Percentiles rank a stretch among this genome's conserved stretches.
phyloP scores from a whole-genome alignment of 2,888 invertebrate genomes.

The Diaperis boleti region DNA sequence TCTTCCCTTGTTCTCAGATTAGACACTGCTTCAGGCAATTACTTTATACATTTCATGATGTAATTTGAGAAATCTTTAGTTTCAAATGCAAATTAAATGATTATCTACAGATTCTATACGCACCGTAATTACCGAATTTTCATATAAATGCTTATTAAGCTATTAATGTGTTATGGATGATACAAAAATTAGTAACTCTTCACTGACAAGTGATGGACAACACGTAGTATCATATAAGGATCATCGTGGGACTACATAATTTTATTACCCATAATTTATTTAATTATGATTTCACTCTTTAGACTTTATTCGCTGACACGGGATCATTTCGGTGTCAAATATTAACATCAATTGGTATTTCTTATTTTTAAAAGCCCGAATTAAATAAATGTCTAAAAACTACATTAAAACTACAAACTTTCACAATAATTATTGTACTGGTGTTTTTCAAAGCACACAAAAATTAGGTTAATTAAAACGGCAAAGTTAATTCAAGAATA shows the following conservation, averaged over 20 bases:
- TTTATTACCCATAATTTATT: constrained; percentile 38
- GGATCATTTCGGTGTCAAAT: constrained; percentile 26
- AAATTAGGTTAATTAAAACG: too few relatives aligned
- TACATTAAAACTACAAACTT: too few relatives aligned
- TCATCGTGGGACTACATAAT: constrained; percentile 22
- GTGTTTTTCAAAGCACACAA: too few relatives aligned
- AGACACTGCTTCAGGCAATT: constrained; percentile 26
- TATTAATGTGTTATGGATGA: constrained; percentile 46
- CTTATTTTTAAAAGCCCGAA: neutral
- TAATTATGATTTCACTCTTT: constrained; percentile 35
- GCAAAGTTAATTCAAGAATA: too few relatives aligned
- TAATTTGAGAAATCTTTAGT: neutral
- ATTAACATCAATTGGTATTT: neutral
- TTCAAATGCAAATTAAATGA: constrained; percentile 14
- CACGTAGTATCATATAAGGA: constrained; percentile 36
- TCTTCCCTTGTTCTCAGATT: constrained; percentile 12
- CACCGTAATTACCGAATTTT: constrained; percentile 42
- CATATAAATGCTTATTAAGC: constrained; percentile 44
- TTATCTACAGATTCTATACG: constrained; percentile 30
- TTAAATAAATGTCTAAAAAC: neutral
- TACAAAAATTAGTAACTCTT: constrained; percentile 45
- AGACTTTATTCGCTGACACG: constrained; percentile 9
- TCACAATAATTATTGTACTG: too few relatives aligned
- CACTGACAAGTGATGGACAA: constrained; percentile 44
- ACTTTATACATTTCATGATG: constrained; percentile 19